Evolutionary conservation across 1,140 invertebrate species (phyloP), one percentile per base, ranked within the genome.

Genomic region (Dolichoris vasculosae): DNA sequence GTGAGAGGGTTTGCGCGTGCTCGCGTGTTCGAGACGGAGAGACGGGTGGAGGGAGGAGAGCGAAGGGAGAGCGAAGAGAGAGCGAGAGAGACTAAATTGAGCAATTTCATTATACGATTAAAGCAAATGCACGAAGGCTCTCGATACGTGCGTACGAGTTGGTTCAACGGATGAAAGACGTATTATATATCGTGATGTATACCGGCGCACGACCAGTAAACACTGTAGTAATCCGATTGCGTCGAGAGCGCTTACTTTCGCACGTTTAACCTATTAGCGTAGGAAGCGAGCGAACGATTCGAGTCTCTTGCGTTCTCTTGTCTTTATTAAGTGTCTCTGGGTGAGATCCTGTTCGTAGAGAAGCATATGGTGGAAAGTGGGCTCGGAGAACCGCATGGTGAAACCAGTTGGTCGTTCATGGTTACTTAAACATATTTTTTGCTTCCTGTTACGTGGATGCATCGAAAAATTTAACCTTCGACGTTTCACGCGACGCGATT

Each of bases 181-280:
- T 13, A 77, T 55, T 55, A 20, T 51, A n/a, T n/a, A 32, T 55
- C 26, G 55, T 43, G 75, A 30, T 40, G 32, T 81, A 55, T 48
- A 79, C 30, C n/a, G 4, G 43, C 17, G 78, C 48, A 80, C 20
- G 23, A 67, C 20, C 38, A 46, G 35, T 46, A 64, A 46, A 69
- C 32, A 64, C 73, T 64, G 30, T 48, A 67, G 59, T 85, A 85
- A 85, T 85, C 82, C 75, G 82, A 84, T 84, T 84, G 73, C 48
- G 15, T 35, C 71, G 71, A 89, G 88, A 83, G 87, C 77, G 82
- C 89, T 89, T 88, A 89, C 86, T 89, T 89, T 89, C 89, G 89
- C 89, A 89, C 89, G 89, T 90, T 89, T 90, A 87, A 88, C 48
- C 89, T 78, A 90, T 90, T 90, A 90, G 59, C 46, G 59, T 71